phyloP scores from a whole-genome alignment of 2,113 vertebrate species.

The Hydrolagus affinis region DNA sequence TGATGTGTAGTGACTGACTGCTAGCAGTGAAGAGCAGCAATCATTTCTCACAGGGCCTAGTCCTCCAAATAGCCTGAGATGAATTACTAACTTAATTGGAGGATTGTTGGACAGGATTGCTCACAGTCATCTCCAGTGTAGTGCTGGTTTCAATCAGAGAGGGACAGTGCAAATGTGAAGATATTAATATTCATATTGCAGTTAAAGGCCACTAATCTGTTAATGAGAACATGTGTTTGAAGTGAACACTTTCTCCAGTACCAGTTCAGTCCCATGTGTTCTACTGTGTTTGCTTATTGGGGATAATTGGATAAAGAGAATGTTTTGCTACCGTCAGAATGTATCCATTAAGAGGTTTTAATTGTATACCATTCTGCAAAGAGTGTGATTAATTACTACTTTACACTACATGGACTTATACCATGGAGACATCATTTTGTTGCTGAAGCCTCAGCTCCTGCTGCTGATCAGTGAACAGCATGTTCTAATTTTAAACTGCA shows the following conservation, averaged over 20 bases:
- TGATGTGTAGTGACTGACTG: no score
- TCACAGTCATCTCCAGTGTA: background rate
- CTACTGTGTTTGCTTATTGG: background rate
- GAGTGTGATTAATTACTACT: background rate
- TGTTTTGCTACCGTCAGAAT: background rate
- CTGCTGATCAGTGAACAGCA: background rate
- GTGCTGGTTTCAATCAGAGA: background rate
- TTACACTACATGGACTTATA: background rate
- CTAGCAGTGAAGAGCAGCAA: no score
- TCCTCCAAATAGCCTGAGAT: background rate
- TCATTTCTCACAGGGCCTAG: background rate
- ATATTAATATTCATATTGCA: background rate
- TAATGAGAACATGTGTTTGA: background rate
- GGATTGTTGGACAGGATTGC: background rate
- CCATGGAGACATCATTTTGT: background rate
- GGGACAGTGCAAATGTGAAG: background rate
- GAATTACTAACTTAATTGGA: background rate
- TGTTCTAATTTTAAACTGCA: background rate
- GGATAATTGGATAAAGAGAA: conserved; percentile 8
- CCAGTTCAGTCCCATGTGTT: background rate
- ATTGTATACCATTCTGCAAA: background rate
- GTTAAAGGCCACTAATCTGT: background rate
- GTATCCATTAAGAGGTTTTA: background rate
- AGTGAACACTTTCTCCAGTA: background rate
- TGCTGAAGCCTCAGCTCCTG: background rate